Evolutionary conservation across 2,888 invertebrate species (phyloP).

Genomic region (Rhagophthalmus giganteus): DNA sequence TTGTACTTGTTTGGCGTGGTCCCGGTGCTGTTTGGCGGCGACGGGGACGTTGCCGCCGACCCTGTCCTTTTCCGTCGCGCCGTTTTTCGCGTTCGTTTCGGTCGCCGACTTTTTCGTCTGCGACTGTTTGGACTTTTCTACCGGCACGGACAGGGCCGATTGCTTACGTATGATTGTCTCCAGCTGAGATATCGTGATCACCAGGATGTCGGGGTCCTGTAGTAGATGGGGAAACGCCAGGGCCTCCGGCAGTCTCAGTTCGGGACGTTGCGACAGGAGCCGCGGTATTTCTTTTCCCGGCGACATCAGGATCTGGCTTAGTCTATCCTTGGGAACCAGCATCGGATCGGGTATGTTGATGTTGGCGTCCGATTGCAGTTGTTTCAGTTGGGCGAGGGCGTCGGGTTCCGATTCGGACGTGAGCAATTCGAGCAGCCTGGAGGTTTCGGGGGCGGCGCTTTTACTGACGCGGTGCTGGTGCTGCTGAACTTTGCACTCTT

Average conservation of each 20-base stretch:
- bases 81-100: neutral
- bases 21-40: neutral
- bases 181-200: slow-evolving; percentile 74
- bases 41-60: slow-evolving; percentile 2
- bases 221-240: slow-evolving; percentile 71
- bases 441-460: slow-evolving; percentile 46
- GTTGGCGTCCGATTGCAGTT: slow-evolving; percentile 67
- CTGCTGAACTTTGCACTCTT: slow-evolving; percentile 36
- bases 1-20: slow-evolving; percentile 19
- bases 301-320: slow-evolving; percentile 70
- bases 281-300: slow-evolving; percentile 79
- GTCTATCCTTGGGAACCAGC: slow-evolving; percentile 74
- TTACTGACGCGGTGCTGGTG: neutral
- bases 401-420: slow-evolving; percentile 59
- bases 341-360: slow-evolving; percentile 80
- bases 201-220: slow-evolving; percentile 76
- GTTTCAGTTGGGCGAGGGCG: slow-evolving; percentile 72
- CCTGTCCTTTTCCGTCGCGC: slow-evolving; percentile 15
- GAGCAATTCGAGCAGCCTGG: slow-evolving; percentile 55
- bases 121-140: slow-evolving; percentile 8
- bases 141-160: slow-evolving; percentile 4
- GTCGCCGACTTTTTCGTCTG: slow-evolving; percentile 5
- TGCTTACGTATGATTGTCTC: slow-evolving; percentile 58
- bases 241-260: slow-evolving; percentile 73
- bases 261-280: slow-evolving; percentile 70